Conservation (phyloP, 2,113 vertebrate genomes). For the Anarrhichthys ocellatus region DNA sequence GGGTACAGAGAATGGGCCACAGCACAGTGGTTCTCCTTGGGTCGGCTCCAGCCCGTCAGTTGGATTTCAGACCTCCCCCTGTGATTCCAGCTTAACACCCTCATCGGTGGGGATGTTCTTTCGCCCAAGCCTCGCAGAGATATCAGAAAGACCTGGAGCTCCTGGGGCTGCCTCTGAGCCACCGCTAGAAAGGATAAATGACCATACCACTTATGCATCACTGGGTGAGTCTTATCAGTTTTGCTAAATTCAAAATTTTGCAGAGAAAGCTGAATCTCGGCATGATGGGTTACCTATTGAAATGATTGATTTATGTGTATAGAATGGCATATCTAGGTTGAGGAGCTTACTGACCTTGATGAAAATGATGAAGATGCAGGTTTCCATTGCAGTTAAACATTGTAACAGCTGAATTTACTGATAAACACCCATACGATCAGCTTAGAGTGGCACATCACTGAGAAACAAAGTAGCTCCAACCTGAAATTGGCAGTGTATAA, state of each 20-base stretch:
- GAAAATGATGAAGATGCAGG: neutral
- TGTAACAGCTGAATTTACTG: neutral
- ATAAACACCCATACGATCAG: neutral
- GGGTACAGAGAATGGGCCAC: slow-evolving; percentile 79
- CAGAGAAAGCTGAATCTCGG: slow-evolving; percentile 3
- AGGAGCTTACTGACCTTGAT: neutral
- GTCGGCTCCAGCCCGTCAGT: slow-evolving; percentile 71
- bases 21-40: slow-evolving; percentile 78
- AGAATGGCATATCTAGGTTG: neutral
- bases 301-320: neutral
- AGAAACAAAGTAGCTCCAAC: neutral
- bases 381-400: slow-evolving; percentile 1
- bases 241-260: slow-evolving; percentile 11
- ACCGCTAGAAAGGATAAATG: slow-evolving; percentile 74
- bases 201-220: slow-evolving; percentile 75
- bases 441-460: neutral
- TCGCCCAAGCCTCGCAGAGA: slow-evolving; percentile 72
- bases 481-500: neutral
- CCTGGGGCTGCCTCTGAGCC: slow-evolving; percentile 76
- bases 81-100: slow-evolving; percentile 57
- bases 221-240: slow-evolving; percentile 83
- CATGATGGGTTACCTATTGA: neutral
- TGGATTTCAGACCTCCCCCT: slow-evolving; percentile 82
- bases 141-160: slow-evolving; percentile 75
- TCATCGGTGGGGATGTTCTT: slow-evolving; percentile 84